Base-by-base conservation (phyloP, 2,888 invertebrate genomes). In the Sinelater perroti region DNA sequence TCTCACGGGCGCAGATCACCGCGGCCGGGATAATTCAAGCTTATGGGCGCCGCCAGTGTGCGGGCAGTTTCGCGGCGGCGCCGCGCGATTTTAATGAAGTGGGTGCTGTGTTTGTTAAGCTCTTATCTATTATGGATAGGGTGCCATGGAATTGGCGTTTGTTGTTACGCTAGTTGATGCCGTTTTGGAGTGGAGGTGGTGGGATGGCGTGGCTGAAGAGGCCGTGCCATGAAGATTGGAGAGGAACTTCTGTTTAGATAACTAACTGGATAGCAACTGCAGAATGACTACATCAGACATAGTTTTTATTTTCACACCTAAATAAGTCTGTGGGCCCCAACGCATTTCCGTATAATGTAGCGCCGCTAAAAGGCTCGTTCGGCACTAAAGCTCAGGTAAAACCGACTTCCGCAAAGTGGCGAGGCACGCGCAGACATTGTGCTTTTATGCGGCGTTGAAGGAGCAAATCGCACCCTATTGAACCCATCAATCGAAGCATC, bases 11-110 rank as follows among this genome's bases (percentile, higher is more conserved):
- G 57, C 45, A 46, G 28, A 52, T 52, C 51, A 57, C 47, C 52
- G 57, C 52, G 57, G 45, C 46, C 46, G 44, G 33, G 52, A 45
- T 46, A 35, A 57, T 46, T 51, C 35, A 40, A 57, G 46, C 52
- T 51, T 50, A 51, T 51, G 33, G 51, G 35, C 33, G 33, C 30
- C 40, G 31, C 30, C n/a, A 50, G 35, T 50, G 56, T 42, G 56
- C 56, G 52, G 52, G 46, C 33, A 57, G 51, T 57, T 52, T 52
- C 52, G 52, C 47, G 40, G 52, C 31, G 51, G 57, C 52, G 51
- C 45, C 45, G 42, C 30, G 56, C 42, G 21, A 56, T 50, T 44
- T 26, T 56, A 44, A 50, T 50, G 28, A 35, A 56, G 18, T 38
- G 45, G 45, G 51, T 47, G 46, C 33, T 35, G 26, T 28, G 35